Evolutionary conservation across 2,888 invertebrate species (phyloP), one percentile per base, ranked within the genome.

Genomic region (Atethmia centrago): DNA sequence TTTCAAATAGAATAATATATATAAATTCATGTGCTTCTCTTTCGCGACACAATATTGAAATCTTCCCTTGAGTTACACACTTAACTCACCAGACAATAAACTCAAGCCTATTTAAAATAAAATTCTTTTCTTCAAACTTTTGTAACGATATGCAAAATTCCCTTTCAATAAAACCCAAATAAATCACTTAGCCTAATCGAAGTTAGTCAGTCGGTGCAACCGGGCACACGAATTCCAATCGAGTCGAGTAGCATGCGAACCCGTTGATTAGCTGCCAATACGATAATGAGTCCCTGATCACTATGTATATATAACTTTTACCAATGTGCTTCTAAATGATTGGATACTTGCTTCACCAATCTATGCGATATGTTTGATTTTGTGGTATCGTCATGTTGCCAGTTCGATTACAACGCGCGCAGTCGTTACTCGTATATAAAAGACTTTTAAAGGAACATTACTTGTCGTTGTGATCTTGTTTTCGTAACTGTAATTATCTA

Each of bases 211-310:
- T 36, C 31, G 25, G 83, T 77, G 58, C 76, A 69, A 49, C 47
- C 66, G 12, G 53, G 51, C 73, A 42, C 58, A n/a, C 45, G 12
- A 45, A 72, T 74, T 79, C 64, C 64, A 71, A 64, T 79, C 67
- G 45, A 53, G 12, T 76, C 49, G 71, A 86, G 76, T 77, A 73
- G 73, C 72, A 71, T 69, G 74, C 72, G 12, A 72, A 58, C 83
- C 31, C 53, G 69, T 71, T 84, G 73, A 81, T 73, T 70, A 58
- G 62, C 79, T 79, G 80, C 72, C 80, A 79, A 70, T 80, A 79
- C 66, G 51, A 63, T 83, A 83, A 83, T 79, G 69, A 80, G 62
- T 21, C 69, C 42, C 25, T 72, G 49, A 83, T 83, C 63, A 53
- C 53, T 72, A n/a, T n/a, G n/a, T n/a, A n/a, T n/a, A n/a, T n/a